Evolutionary conservation across 2,888 invertebrate genomes (phyloP).

Genomic region (Drosophila borealis): DNA sequence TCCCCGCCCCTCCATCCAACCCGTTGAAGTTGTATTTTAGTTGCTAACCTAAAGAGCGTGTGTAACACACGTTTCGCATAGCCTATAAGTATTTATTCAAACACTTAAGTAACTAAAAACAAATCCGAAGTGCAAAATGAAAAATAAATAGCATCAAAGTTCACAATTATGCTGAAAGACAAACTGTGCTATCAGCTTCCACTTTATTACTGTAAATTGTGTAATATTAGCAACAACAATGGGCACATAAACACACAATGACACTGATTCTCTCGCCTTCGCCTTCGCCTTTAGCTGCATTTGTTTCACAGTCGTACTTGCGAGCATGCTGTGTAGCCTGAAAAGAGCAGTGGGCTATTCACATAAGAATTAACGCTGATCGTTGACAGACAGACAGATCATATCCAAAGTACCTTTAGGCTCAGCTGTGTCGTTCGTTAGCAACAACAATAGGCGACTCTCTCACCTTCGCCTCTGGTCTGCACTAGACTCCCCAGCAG

Average conservation of each 20-base stretch:
- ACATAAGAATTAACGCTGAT: not conserved
- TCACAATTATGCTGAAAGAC: slow-evolving; percentile 57
- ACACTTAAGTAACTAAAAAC: slow-evolving; percentile 65
- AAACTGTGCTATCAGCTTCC: slow-evolving; percentile 37
- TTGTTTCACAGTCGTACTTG: slow-evolving; percentile 23
- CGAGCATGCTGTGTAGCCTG: slow-evolving; percentile 23
- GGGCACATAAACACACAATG: slow-evolving; percentile 20
- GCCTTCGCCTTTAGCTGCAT: slow-evolving; percentile 22
- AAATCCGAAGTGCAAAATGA: slow-evolving; percentile 57
- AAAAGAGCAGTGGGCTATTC: slow-evolving; percentile 23
- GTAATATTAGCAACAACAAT: slow-evolving; percentile 47
- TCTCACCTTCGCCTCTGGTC: slow-evolving; percentile 35
- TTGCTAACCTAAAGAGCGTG: slow-evolving; percentile 75
- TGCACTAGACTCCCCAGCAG: slow-evolving; percentile 12
- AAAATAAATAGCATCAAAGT: slow-evolving; percentile 65
- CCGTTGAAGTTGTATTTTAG: slow-evolving; percentile 69
- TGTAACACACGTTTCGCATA: slow-evolving; percentile 68
- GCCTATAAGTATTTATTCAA: slow-evolving; percentile 76
- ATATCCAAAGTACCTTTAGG: not conserved
- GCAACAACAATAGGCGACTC: slow-evolving; percentile 30
- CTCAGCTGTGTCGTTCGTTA: slow-evolving; percentile 17
- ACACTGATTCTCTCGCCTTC: slow-evolving; percentile 41
- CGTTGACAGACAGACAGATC: not conserved
- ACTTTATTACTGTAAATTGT: slow-evolving; percentile 51
- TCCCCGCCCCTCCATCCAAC: slow-evolving; percentile 22